Base-by-base conservation (phyloP, 2,888 invertebrate species). In the Erebia epiphron region DNA sequence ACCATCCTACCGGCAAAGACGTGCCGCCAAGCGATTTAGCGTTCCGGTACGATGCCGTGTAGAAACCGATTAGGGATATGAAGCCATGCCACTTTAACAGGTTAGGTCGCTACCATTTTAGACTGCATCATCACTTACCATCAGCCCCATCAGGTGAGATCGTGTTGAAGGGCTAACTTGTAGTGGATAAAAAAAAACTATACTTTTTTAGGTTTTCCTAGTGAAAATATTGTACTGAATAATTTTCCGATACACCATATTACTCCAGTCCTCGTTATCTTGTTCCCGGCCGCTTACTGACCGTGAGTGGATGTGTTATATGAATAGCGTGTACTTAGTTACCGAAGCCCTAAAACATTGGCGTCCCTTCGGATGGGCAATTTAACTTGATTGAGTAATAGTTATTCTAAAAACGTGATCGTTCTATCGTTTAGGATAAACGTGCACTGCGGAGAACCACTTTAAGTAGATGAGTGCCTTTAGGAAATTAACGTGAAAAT, bases 351-450 rank as follows among this genome's bases (percentile, higher is more conserved):
- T 56, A 60, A 60, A 69, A 57, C 69, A 71, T 71, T 46, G 18
- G 49, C 65, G 46, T 43, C 54, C 64, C 61, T 70, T 67, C 35
- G 18, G 21, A 61, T 50, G 69, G 65, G 35, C 68, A 70, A 68
- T 73, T 73, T 67, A 62, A 73, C 68, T 70, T 68, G 72, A 70
- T 73, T 68, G 70, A 73, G 68, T 67, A 63, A 70, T 67, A 68
- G 73, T 73, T 73, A 73, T 73, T 70, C 66, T 70, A 57, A 62
- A 73, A 68, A 67, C 63, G 63, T 69, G 66, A 67, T 41, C 41
- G 2, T 58, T 68, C 58, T 26, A 71, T 43, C 49, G 63, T 41
- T 68, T 35, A 11, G 18, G 58, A 16, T 54, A 18, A n/a, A 57
- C 57, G 18, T 46, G 63, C 73, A 71, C 73, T 68, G 54, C 52